Conservation (phyloP, 2,797 vertebrate species). For the Hybognathus amarus region DNA sequence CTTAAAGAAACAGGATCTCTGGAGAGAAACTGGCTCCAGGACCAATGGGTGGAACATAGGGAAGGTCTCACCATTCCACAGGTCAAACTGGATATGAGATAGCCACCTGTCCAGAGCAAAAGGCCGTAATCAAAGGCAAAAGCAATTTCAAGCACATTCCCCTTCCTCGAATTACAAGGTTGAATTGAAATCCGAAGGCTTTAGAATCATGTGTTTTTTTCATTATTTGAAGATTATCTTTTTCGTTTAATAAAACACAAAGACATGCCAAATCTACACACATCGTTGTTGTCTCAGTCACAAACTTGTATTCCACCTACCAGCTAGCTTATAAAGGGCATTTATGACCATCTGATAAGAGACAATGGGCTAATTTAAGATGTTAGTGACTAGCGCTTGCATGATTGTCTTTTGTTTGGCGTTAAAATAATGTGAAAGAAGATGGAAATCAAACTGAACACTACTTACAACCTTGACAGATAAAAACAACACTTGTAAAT, state of each 20-base stretch:
- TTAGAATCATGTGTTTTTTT: conserved; percentile 16
- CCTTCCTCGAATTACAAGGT: conserved; percentile 56
- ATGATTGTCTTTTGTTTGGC: conserved; percentile 71
- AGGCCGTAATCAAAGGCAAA: conserved; percentile 60
- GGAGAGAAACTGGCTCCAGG: conserved; percentile 58
- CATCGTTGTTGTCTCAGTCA: neutral
- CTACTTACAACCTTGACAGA: neutral
- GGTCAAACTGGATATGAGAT: conserved; percentile 61
- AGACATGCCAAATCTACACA: conserved; percentile 7
- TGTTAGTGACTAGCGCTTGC: conserved; percentile 64
- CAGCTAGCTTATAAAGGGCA: conserved; percentile 69
- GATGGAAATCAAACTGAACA: conserved; percentile 57
- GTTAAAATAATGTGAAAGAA: conserved; percentile 65
- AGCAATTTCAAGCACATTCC: conserved; percentile 58
- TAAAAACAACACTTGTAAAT: neutral
- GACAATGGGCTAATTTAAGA: conserved; percentile 73
- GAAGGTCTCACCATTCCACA: conserved; percentile 55
- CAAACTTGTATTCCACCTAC: conserved; percentile 32
- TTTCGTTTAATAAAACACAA: neutral
- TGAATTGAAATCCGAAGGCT: conserved; percentile 41
- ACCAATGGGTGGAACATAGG: conserved; percentile 54
- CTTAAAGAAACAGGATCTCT: conserved; percentile 77
- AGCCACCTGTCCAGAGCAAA: conserved; percentile 56
- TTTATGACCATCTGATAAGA: conserved; percentile 74
- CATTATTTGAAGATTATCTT: neutral